Conservation (phyloP, 2,888 invertebrate genomes). For the Notodonta ziczac region DNA sequence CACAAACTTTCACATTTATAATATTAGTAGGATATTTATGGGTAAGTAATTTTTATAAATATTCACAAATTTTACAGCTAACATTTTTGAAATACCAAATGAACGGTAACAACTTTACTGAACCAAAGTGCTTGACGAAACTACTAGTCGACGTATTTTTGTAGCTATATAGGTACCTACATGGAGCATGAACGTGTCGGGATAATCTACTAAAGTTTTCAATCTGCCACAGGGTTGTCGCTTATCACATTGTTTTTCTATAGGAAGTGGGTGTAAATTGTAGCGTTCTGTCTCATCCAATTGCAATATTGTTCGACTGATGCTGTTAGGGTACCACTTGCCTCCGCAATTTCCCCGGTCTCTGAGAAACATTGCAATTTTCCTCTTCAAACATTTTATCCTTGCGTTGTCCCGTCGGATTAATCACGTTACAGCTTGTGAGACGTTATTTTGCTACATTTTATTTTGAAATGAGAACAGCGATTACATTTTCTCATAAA, state of each 20-base stretch:
- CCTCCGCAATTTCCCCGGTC: slow-evolving; percentile 52
- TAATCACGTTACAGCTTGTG: slow-evolving; percentile 57
- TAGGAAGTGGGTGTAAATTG: slow-evolving; percentile 40
- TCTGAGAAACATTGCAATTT: slow-evolving; percentile 57
- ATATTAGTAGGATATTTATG: too few species aligned
- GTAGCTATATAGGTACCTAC: too few species aligned
- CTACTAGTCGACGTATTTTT: too few species aligned
- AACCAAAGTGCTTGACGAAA: too few species aligned
- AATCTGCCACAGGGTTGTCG: background rate
- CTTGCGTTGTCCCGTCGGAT: slow-evolving; percentile 52
- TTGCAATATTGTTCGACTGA: slow-evolving; percentile 54
- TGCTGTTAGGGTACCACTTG: slow-evolving; percentile 49
- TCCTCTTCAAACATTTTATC: slow-evolving; percentile 59
- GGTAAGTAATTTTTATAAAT: background rate
- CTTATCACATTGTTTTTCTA: slow-evolving; percentile 7
- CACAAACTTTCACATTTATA: too few species aligned
- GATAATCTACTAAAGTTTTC: slow-evolving; percentile 2
- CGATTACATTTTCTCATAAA: slow-evolving; percentile 17
- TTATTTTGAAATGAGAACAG: slow-evolving; percentile 33
- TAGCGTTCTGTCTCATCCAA: slow-evolving; percentile 44
- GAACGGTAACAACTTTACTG: background rate
- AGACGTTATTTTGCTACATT: slow-evolving; percentile 44
- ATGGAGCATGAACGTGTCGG: background rate
- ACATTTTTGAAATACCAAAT: background rate
- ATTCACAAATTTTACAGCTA: background rate